These are phyloP conservation scores for Arnoldichthys spilopterus DNA, from an alignment of 2,797 vertebrate species.

Conservation along the genomic window DNA sequence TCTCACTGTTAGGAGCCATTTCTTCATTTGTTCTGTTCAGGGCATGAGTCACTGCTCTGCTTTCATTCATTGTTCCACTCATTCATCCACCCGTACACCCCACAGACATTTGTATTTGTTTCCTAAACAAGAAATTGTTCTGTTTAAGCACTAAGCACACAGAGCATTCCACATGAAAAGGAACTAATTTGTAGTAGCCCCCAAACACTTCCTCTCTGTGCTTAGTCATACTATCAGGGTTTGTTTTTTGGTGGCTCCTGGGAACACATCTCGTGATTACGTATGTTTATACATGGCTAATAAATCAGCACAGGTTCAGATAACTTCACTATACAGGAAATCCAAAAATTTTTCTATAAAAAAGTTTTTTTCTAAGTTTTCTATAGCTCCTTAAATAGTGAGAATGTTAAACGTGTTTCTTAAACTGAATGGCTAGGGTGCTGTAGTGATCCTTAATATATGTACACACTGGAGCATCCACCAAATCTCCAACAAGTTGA, in stretches of 20 bases:
- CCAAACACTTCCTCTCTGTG: background rate
- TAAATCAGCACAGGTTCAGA: background rate
- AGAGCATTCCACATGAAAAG: background rate
- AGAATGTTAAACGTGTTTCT: background rate
- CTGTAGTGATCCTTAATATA: background rate
- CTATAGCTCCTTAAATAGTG: background rate
- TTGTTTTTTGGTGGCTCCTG: background rate
- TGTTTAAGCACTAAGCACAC: too few relatives aligned
- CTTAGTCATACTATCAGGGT: background rate
- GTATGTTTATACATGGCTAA: background rate
- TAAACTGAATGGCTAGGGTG: background rate
- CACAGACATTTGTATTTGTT: conserved; percentile 1
- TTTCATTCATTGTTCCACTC: conserved; percentile 4
- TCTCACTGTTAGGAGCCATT: conserved; percentile 3
- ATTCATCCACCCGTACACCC: conserved; percentile 2
- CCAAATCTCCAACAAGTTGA: background rate
- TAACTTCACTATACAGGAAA: background rate
- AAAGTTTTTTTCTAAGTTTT: too few relatives aligned
- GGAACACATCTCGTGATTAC: background rate
- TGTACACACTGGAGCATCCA: background rate
- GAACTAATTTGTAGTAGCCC: background rate
- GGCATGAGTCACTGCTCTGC: conserved; percentile 20
- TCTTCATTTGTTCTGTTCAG: background rate
- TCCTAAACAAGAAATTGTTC: background rate
- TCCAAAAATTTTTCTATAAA: background rate